Base-by-base conservation (phyloP, 2,888 invertebrate genomes). In the Aspidapion aeneum region DNA sequence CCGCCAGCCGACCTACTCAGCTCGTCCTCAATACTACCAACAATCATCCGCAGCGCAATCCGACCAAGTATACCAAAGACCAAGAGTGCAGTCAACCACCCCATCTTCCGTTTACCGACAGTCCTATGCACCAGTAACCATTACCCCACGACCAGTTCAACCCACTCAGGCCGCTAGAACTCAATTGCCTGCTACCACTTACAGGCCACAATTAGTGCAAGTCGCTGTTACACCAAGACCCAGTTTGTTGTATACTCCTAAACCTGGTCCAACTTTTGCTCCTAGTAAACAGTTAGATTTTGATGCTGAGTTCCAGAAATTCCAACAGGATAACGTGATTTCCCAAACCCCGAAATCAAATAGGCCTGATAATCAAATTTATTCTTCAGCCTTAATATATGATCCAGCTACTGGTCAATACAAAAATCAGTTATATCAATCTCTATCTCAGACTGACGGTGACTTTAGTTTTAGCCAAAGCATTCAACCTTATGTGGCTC, bases 341-440 rank as follows among this genome's bases (percentile, higher is more conserved):
- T 75, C 78, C n/a, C 22, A 66, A 64, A 70, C 78, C 74, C 72
- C 80, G 50, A 66, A 63, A 55, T 35, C 68, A 1, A 63, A 63
- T 48, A 75, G 80, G 21, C 78, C 83, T 52, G 73, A 74, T 21
- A 82, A 84, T 35, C 90, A 90, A 63, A 84, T 91, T 61, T 92
- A 91, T 79, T 89, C 90, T 58, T 90, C 91, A 19, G 90, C 91
- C 74, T 81, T 92, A 22, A 85, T 91, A 0, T 92, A 85, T 77
- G 91, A 93, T 78, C 91, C 91, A 18, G 77, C 86, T 35, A 87
- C 88, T 70, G 91, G 91, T 57, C 87, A 89, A 73, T 92, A 92
- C 82, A 89, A 91, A 74, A 90, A 90, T 21, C 89, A 91, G 71
- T 81, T 91, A 52, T 91, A 87, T 82, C 92, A 92, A 78, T 84